These are phyloP conservation scores for Anolis carolinensis DNA, from an alignment of 2,113 vertebrate genomes.

Conservation along the genomic window DNA sequence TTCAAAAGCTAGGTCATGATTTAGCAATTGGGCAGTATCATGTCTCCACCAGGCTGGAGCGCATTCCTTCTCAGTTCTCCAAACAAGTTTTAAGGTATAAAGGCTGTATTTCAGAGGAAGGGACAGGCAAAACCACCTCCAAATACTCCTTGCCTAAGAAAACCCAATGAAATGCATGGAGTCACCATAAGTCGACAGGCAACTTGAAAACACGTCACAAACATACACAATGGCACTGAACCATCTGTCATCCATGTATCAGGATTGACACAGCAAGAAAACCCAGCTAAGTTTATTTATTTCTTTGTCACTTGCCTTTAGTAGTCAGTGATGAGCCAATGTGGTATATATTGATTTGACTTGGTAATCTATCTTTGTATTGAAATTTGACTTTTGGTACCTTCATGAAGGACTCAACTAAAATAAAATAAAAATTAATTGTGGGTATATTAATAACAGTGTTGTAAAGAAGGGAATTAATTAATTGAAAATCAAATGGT, in stretches of 20 bases:
- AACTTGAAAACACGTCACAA: too few relatives aligned
- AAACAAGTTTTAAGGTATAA: background rate
- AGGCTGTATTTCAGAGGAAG: too few relatives aligned
- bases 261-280: background rate
- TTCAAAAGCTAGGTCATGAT: background rate
- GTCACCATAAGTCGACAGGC: too few relatives aligned
- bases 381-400: background rate
- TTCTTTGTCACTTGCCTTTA: background rate
- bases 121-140: too few relatives aligned
- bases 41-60: background rate
- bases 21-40: background rate
- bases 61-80: background rate
- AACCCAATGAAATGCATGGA: too few relatives aligned
- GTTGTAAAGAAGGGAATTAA: background rate
- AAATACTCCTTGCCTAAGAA: too few relatives aligned
- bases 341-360: background rate
- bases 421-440: background rate
- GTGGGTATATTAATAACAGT: too few relatives aligned
- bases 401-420: background rate
- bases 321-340: background rate
- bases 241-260: background rate
- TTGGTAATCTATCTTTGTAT: background rate
- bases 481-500: background rate
- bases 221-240: too few relatives aligned
- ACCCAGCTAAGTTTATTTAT: too few relatives aligned